Evolutionary conservation across 2,888 invertebrate genomes (phyloP).

Genomic region (Mechanitis mazaeus): DNA sequence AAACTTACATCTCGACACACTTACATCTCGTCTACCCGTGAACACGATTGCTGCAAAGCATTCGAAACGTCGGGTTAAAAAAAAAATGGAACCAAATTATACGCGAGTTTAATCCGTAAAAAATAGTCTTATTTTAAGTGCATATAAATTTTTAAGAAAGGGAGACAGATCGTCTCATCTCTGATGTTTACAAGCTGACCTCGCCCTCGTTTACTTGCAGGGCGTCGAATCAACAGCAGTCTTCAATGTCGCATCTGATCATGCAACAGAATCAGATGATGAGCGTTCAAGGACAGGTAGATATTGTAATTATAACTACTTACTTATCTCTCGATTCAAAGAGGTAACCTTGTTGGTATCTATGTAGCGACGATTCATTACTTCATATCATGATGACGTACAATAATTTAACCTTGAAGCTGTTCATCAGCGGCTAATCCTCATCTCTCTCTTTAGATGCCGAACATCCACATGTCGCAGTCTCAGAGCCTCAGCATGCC

Average conservation of each 20-base stretch:
- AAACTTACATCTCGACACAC: too few relatives aligned
- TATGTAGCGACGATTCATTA: background rate
- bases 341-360: background rate
- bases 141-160: too few relatives aligned
- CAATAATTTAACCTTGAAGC: too few relatives aligned
- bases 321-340: background rate
- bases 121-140: too few relatives aligned
- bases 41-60: too few relatives aligned
- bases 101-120: too few relatives aligned
- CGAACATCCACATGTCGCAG: constrained; percentile 83
- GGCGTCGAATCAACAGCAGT: constrained; percentile 67
- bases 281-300: constrained; percentile 72
- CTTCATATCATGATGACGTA: too few relatives aligned
- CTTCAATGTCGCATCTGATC: constrained; percentile 70
- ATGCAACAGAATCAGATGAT: constrained; percentile 76
- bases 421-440: too few relatives aligned
- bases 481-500: constrained; percentile 80
- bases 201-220: constrained; percentile 42
- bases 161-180: constrained; percentile 6
- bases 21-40: too few relatives aligned
- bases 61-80: too few relatives aligned
- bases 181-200: constrained; percentile 24
- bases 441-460: constrained; percentile 63
- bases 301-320: constrained; percentile 9
- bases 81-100: too few relatives aligned